Base-by-base conservation (phyloP, 2,113 vertebrate species). In the Galbula dea region DNA sequence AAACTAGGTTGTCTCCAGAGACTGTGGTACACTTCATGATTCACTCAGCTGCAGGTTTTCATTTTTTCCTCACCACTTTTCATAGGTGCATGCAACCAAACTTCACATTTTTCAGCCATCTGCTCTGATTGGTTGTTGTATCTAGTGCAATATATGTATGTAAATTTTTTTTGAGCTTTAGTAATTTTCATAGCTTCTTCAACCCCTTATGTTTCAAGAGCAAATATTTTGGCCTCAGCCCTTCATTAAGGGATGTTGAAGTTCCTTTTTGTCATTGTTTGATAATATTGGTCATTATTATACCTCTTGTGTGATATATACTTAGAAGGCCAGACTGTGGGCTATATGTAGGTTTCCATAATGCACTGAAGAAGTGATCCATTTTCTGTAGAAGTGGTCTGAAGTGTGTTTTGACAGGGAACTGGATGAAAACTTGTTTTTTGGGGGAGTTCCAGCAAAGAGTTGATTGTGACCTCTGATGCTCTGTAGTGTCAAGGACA, bases 401-500 rank as follows among this genome's bases (percentile, higher is more conserved):
- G 10, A 93, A 87, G 59, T 3, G 4, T 88, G 89, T 91, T 91
- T 91, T 95, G 79, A 94, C 88, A 89, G 86, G 49, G 55, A 94
- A 29, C 90, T 91, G 94, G 86, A 91, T 74, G 63, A 86, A 97
- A 95, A 96, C 91, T 97, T 93, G 89, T 43, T 77, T 97, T 95
- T 93, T 94, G 91, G 96, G 89, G 93, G 83, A 92, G 96, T 97
- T 98, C 97, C 96, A 96, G 94, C 88, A 89, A 97, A 96, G 96
- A 94, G 97, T 97, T 97, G 96, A 95, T 79, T 94, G 93, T 97
- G 97, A 97, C 97, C 97, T 97, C 94, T 93, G 92, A 91, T 97
- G 93, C 96, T 94, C 94, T 94, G 77, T 96, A 86, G 96, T 98
- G 97, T 98, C 97, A 97, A 97, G 97, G 98, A 97, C 98, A 98